Base-by-base conservation (phyloP, 2,797 vertebrate genomes). In the Eulemur coronatus region DNA sequence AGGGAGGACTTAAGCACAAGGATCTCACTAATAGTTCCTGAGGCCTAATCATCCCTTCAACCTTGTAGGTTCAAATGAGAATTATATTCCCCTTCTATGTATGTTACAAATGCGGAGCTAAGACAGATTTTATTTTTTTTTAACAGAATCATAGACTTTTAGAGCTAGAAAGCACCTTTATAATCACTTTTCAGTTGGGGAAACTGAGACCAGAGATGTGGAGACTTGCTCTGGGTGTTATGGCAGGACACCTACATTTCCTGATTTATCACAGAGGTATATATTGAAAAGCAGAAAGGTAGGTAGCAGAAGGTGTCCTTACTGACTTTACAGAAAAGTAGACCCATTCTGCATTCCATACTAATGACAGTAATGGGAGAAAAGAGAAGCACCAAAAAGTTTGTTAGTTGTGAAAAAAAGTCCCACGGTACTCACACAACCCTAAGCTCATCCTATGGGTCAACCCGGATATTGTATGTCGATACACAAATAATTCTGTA, bases 371-470 rank as follows among this genome's bases (percentile, higher is more conserved):
- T 2, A 82, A 1, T 2, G 13, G 41, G 65, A 70, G 11, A 24
- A 59, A 76, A 59, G 8, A 78, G 50, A 38, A 92, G 81, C 92
- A 93, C 17, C 94, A 92, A 96, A 65, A 84, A 94, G 92, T 89
- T 75, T 86, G 50, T 33, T 52, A 24, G 38, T 73, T 79, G 92
- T 96, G 93, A 79, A 96, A 94, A 67, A 2, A 87, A 85, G 46
- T 70, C 70, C 52, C 92, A 94, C 0, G 4, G 8, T 81, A 33
- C 18, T 50, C 20, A 69, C 13, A 57, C 6, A 46, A 50, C 67
- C 52, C 26, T 52, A 95, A 92, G n/a, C 80, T 84, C 28, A 59
- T 81, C 65, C 91, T 50, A 3, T 65, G 73, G 59, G 20, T 95
- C 91, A 82, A 95, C 52, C 11, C 91, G 22, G 69, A 95, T 87